Evolutionary conservation across 2,113 vertebrate genomes (phyloP), one percentile per base, ranked within the genome.

Genomic region (Pluvianellus socialis): DNA sequence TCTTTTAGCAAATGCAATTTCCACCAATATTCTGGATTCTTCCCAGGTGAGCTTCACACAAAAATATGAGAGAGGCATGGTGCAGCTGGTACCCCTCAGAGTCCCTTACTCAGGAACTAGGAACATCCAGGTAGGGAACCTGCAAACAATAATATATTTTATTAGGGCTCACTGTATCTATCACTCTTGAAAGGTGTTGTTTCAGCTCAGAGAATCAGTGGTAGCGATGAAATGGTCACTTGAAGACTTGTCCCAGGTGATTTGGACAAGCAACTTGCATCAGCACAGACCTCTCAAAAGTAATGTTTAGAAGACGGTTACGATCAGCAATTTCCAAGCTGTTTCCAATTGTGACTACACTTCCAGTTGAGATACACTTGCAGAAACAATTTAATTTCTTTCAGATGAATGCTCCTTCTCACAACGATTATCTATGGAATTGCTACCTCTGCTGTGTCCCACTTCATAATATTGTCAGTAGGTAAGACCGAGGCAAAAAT

Each of bases 341-440:
- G 89, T 95, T 91, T 96, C 65, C 52, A 79, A 42, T 87, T 94
- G 90, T 91, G 74, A 90, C 66, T 91, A 68, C 9, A 53, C 35
- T 93, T 97, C 81, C 93, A 96, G 65, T 95, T 89, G 95, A 94
- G 86, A 94, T 75, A 77, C 26, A 40, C 56, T 96, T 91, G 68
- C 68, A 91, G 58, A 96, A 97, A 86, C 40, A 83, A 93, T 91
- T 96, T 93, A 79, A 93, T 88, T 95, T 88, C 77, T 93, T 96
- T 91, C 87, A 96, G 81, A 90, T 92, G 81, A 95, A 92, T 58
- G 66, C 53, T 82, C 7, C 42, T 95, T 87, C 93, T 93, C 85
- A 73, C 53, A 95, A 79, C 0, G 4, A 93, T 91, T 93, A 95
- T 53, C 77, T 82, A 42, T 47, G 38, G 92, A 93, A 93, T 68